Evolutionary conservation across 2,797 vertebrate species (phyloP).

Genomic region (Acipenser ruthenus): DNA sequence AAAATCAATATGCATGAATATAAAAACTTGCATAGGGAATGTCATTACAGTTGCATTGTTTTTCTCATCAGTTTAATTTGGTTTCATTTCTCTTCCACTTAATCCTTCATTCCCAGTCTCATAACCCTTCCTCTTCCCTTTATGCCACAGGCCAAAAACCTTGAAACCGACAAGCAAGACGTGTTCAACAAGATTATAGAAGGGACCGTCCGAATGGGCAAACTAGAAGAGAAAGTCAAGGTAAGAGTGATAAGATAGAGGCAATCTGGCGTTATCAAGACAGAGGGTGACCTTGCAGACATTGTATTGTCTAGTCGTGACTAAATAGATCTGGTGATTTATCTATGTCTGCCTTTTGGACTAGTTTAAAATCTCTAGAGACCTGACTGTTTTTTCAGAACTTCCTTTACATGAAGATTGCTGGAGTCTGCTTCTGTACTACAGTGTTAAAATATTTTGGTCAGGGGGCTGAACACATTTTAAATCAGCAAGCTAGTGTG

Average conservation of each 20-base stretch:
- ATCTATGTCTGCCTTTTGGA: not conserved
- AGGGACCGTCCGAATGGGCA: slow-evolving; percentile 69
- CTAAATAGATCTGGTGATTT: not conserved
- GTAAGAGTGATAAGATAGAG: slow-evolving; percentile 47
- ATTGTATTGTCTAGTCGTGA: not conserved
- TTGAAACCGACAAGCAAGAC: slow-evolving; percentile 76
- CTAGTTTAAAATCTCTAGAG: not conserved
- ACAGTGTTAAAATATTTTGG: too few relatives aligned
- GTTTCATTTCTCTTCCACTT: slow-evolving; percentile 9
- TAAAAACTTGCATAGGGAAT: too few relatives aligned
- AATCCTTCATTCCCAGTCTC: slow-evolving; percentile 30
- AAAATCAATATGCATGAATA: too few relatives aligned
- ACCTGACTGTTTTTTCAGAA: not conserved
- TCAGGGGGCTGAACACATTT: too few relatives aligned
- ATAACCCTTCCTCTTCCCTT: slow-evolving; percentile 41
- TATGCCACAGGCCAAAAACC: slow-evolving; percentile 58
- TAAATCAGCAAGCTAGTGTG: too few relatives aligned
- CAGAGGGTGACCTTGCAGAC: not conserved
- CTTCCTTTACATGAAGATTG: not conserved
- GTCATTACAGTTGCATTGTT: too few relatives aligned
- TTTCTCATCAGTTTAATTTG: too few relatives aligned
- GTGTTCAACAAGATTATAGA: slow-evolving; percentile 63
- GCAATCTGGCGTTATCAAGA: not conserved
- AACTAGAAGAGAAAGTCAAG: slow-evolving; percentile 80
- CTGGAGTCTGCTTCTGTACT: not conserved